Evolutionary conservation across 2,888 invertebrate species (phyloP), one percentile per base, ranked within the genome.

Genomic region (Lithophane leautieri): DNA sequence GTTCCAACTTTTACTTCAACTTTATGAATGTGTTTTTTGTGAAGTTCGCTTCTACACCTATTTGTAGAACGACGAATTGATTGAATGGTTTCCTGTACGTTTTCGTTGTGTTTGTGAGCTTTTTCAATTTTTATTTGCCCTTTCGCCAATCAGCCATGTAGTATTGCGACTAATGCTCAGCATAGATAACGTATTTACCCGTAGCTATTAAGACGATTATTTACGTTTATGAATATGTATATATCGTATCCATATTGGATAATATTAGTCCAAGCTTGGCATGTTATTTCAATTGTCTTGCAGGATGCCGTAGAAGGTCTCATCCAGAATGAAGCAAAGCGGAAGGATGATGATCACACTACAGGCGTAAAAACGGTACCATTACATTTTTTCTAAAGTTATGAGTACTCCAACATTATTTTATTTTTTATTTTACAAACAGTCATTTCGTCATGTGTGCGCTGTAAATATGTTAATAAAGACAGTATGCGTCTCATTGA

Each of bases 301-400:
- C 96, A 95, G 96, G 95, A 94, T 87, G 93, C 93, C 76, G 93
- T 94, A 90, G 94, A 94, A 90, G 91, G 92, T 90, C 89, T 93
- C 82, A 91, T 91, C 92, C 94, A 92, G 91, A 93, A 90, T 88
- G 94, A 94, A 89, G 91, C 91, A 88, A 94, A 94, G 90, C 91
- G 90, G 93, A 93, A 92, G 93, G 92, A 93, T 88, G 94, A 93
- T 86, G 93, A 93, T 81, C 89, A 90, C 89, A 85, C 91, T 77
- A 80, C 93, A 70, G 92, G 90, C 89, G 88, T 90, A 68, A 93
- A 91, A 92, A 93, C 92, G 95, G 95, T 95, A 95, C 52, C 19
- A 83, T 80, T 82, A 73, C 72, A 67, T 82, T 87, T 78, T 74
- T 81, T 85, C 56, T 79, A 79, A 86, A 82, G 54, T 73, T 83